Evolutionary conservation across 2,888 invertebrate species (phyloP), one percentile per base, ranked within the genome.

Genomic region (Clistopyga incitator): DNA sequence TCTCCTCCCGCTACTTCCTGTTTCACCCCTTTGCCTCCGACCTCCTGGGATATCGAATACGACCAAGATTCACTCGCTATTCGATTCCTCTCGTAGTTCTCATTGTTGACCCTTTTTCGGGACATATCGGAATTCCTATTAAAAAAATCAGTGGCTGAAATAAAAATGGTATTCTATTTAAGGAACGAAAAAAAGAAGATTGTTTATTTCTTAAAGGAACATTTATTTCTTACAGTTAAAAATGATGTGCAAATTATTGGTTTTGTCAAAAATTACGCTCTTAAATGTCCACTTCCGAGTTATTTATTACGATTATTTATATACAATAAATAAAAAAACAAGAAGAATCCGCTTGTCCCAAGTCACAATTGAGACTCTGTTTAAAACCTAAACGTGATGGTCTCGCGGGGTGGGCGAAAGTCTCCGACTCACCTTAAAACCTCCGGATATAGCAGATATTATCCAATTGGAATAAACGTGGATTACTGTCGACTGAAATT

Each of bases 1-100:
- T 86, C 86, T 86, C 86, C 83, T 56, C 84, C 86, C 83, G 65
- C 78, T 81, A 20, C 76, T 79, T 78, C 71, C 76, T 87, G 85
- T 86, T 84, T 75, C 86, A 83, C 77, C 78, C 84, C 78, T 50
- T 75, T 11, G 56, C 50, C 71, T 13, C 11, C 38, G 38, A 64
- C 20, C 81, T 65, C 42, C 61, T 25, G 78, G 83, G 83, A 74
- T 75, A 75, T 83, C 67, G 76, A 75, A 71, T 29, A 42, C 15
- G 52, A 67, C 61, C 78, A 75, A 61, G 75, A 59, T 47, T 8
- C 56, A 25, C 6, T 18, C 25, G 4, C 65, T 65, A 65, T 38
- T 56, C 18, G 6, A 71, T 20, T 38, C 25, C 61, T 38, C 18
- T 38, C 20, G 2, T 20, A 34, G 34, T 23, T 50, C 8, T 34